These are phyloP conservation scores for Apomyelois bistriatella DNA, from an alignment of 2,888 invertebrate species.

Conservation along the genomic window DNA sequence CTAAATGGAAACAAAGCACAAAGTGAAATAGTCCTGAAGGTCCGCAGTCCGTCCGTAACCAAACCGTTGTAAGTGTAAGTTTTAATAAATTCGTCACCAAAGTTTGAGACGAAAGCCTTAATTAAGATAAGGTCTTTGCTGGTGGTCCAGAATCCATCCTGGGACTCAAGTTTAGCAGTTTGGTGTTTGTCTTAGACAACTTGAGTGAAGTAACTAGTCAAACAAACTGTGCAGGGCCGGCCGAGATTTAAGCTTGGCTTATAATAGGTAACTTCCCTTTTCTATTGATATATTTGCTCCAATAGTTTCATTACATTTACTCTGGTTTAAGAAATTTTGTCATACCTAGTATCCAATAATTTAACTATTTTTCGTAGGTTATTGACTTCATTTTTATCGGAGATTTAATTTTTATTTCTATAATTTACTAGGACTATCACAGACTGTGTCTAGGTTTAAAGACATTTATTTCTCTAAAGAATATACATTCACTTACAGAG, in stretches of 20 bases:
- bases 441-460: no score
- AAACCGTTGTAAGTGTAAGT: constrained; percentile 39
- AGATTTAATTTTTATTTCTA: no score
- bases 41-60: constrained; percentile 17
- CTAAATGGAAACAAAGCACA: not conserved
- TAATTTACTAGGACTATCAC: no score
- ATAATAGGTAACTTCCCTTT: not conserved
- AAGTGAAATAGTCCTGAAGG: not conserved
- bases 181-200: constrained; percentile 68
- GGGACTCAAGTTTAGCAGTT: constrained; percentile 58
- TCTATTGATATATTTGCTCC: not conserved
- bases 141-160: constrained; percentile 23
- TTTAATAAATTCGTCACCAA: constrained; percentile 57
- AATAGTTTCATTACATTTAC: not conserved
- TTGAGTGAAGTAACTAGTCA: constrained; percentile 66
- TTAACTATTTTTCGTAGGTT: no score
- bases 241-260: constrained; percentile 37
- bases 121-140: constrained; percentile 62
- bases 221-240: constrained; percentile 47
- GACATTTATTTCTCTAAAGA: no score
- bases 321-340: no score
- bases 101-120: constrained; percentile 49
- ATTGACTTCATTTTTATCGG: no score
- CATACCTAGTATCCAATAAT: no score
- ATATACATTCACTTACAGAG: no score